These are phyloP conservation scores for Phalacrocorax pelagicus DNA, from an alignment of 2,113 vertebrate species.

Conservation along the genomic window DNA sequence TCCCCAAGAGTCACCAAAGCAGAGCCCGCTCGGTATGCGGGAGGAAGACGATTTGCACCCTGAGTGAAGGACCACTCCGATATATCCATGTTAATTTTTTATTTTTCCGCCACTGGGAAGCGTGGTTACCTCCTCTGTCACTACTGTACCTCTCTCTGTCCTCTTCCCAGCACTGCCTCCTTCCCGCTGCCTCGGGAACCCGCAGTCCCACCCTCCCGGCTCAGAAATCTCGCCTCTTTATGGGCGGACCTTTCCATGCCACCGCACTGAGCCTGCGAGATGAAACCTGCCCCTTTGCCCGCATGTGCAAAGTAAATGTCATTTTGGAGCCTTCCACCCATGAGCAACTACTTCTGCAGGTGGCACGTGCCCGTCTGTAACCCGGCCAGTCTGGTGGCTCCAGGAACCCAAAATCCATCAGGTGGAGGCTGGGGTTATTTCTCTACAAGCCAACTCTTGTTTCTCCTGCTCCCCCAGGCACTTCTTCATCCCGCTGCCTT, in stretches of 20 bases:
- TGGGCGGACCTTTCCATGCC: background rate
- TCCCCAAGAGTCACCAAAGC: background rate
- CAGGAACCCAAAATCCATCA: background rate
- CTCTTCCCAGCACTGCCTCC: background rate
- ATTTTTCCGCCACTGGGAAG: background rate
- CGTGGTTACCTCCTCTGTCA: background rate
- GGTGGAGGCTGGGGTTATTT: background rate
- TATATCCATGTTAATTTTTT: no score
- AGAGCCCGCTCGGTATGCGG: background rate
- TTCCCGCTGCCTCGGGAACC: background rate
- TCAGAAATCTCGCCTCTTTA: background rate
- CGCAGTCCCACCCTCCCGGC: background rate
- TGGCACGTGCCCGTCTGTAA: background rate
- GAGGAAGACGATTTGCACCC: background rate
- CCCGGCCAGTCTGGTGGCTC: background rate
- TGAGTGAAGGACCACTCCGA: background rate
- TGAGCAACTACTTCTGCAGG: background rate
- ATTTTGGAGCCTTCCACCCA: background rate
- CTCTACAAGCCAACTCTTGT: background rate
- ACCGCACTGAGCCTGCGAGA: fast-evolving
- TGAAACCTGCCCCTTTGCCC: background rate
- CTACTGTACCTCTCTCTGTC: background rate
- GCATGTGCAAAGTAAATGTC: background rate
- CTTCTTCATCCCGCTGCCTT: background rate
- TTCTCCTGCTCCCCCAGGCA: background rate